phyloP scores from a whole-genome alignment of 2,797 vertebrate genomes.

The Premnoplex brunnescens region DNA sequence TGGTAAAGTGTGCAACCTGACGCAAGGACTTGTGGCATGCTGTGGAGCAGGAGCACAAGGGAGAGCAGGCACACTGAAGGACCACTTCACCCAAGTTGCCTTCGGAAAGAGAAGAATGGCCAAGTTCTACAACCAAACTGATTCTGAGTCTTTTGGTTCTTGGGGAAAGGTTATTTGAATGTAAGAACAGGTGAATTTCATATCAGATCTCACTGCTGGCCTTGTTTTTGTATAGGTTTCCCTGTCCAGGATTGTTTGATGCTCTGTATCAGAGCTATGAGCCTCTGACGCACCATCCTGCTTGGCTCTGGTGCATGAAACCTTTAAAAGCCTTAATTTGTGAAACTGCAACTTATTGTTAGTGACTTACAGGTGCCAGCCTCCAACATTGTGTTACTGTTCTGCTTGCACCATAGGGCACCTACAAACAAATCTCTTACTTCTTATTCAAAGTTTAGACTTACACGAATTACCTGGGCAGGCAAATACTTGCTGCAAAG shows the following conservation, averaged over 20 bases:
- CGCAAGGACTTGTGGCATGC: not conserved
- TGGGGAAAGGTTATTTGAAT: not conserved
- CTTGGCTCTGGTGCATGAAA: not conserved
- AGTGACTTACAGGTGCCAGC: not conserved
- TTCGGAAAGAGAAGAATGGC: not conserved
- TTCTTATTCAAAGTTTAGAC: not conserved
- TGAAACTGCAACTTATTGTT: not conserved
- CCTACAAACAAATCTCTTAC: not conserved
- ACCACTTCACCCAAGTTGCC: not conserved
- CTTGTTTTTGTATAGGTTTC: not conserved
- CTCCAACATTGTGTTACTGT: not conserved
- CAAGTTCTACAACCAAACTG: not conserved
- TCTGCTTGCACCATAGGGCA: not conserved
- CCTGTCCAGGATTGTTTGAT: not conserved
- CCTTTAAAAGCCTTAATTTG: not conserved
- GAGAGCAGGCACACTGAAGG: not conserved
- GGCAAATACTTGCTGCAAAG: not conserved
- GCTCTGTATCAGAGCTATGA: not conserved
- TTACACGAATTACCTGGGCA: not conserved
- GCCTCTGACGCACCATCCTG: not conserved
- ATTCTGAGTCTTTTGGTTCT: not conserved
- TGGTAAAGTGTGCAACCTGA: not conserved
- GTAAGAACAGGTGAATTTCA: not conserved
- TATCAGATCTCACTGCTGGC: not conserved
- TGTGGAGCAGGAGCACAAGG: not conserved